Conservation (phyloP, 2,797 vertebrate species). For the Iguana delicatissima region DNA sequence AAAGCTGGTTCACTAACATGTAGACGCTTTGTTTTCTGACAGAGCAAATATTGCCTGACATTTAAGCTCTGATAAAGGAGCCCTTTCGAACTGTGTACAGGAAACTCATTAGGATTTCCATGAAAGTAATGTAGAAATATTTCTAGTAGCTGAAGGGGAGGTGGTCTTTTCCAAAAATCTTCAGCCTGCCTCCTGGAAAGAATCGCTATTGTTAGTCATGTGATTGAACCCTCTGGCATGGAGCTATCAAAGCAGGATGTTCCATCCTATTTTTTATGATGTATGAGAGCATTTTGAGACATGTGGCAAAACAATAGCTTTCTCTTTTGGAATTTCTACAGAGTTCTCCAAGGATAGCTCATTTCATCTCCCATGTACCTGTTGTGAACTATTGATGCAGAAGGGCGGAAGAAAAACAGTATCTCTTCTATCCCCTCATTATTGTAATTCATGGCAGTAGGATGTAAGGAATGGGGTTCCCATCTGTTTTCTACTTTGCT, state of each 20-base stretch:
- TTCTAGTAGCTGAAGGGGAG: conserved; percentile 46
- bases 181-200: conserved; percentile 53
- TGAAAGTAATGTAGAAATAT: conserved; percentile 64
- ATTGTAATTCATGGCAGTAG: not conserved
- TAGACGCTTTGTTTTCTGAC: conserved; percentile 11
- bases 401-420: not conserved
- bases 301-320: conserved; percentile 50
- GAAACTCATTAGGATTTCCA: conserved; percentile 73
- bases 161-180: conserved; percentile 29
- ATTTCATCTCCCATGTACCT: not conserved
- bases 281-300: conserved; percentile 11
- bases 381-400: not conserved
- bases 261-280: conserved; percentile 3
- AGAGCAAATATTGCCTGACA: conserved; percentile 15
- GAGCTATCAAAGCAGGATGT: conserved; percentile 54
- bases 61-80: conserved; percentile 35
- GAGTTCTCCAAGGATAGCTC: conserved; percentile 31
- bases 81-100: conserved; percentile 60
- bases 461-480: not conserved
- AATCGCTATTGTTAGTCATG: conserved; percentile 20
- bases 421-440: not conserved
- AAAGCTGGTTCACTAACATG: not conserved
- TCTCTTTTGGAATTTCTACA: conserved; percentile 21
- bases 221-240: conserved; percentile 18
- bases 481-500: not conserved